Conservation (phyloP, 1,140 invertebrate genomes). For the Kradibia gibbosae region DNA sequence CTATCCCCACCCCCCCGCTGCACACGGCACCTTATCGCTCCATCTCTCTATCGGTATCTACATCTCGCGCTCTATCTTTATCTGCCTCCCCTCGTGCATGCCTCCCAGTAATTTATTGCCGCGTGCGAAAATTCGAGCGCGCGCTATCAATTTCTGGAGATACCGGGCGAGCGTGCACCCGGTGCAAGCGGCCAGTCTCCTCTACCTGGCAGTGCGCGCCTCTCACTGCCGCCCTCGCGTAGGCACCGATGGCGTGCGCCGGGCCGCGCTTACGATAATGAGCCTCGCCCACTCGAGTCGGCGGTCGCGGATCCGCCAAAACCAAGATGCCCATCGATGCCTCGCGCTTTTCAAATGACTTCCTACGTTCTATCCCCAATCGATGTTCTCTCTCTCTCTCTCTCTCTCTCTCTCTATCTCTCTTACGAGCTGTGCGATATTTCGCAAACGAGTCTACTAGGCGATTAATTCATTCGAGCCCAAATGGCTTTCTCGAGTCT, state of each 20-base stretch:
- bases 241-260: background rate
- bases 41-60: constrained; percentile 39
- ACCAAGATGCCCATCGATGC: background rate
- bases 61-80: constrained; percentile 58
- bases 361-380: background rate
- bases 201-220: background rate
- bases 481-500: no score
- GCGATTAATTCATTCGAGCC: no score
- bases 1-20: background rate
- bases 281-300: background rate
- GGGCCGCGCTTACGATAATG: background rate
- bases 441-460: background rate
- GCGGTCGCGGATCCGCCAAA: background rate
- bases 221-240: background rate
- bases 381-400: no score
- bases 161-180: background rate
- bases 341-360: background rate
- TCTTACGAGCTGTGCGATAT: background rate
- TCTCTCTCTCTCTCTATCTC: no score
- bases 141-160: constrained; percentile 57
- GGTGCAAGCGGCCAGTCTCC: constrained; percentile 16
- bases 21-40: constrained; percentile 48
- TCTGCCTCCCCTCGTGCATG: background rate
- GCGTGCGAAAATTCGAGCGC: constrained; percentile 63
- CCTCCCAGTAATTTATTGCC: constrained; percentile 62